A percentile compares a stretch with the other conserved stretches of the same genome.
Conservation (phyloP, 2,797 vertebrate genomes). For the Eupleurogrammus muticus region DNA sequence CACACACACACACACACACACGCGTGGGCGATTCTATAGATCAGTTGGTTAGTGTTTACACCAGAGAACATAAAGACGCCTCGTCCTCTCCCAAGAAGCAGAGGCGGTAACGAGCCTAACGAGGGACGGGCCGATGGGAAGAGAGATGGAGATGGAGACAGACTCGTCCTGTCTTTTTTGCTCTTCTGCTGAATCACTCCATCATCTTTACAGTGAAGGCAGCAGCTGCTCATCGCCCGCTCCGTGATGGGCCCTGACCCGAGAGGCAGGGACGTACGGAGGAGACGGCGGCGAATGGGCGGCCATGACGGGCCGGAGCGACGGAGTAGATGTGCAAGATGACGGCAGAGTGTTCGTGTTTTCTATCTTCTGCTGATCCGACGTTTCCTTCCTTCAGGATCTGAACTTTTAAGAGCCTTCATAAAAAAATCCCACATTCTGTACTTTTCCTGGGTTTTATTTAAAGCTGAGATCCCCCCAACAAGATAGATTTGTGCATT, state of each 20-base stretch:
- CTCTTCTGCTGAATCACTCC: slow-evolving; percentile 66
- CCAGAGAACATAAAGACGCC: slow-evolving; percentile 9
- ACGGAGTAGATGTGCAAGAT: slow-evolving; percentile 16
- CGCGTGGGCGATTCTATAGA: slow-evolving; percentile 4
- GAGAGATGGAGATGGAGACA: slow-evolving; percentile 26
- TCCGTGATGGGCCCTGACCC: slow-evolving; percentile 31
- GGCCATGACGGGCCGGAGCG: neutral
- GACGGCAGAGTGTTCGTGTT: slow-evolving; percentile 5
- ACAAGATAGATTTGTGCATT: too few species aligned
- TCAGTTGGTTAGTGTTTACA: slow-evolving; percentile 26
- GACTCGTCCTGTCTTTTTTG: slow-evolving; percentile 37
- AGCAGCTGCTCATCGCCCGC: slow-evolving; percentile 56
- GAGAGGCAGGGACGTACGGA: slow-evolving; percentile 26
- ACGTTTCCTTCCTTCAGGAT: neutral
- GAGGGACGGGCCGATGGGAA: slow-evolving; percentile 15
- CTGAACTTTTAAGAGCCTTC: too few species aligned
- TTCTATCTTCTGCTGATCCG: slow-evolving; percentile 2
- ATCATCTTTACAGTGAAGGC: slow-evolving; percentile 56
- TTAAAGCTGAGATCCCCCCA: too few species aligned
- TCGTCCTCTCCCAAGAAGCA: slow-evolving; percentile 14
- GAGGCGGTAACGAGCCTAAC: slow-evolving; percentile 22
- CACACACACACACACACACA: slow-evolving; percentile 29
- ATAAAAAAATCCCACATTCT: too few species aligned
- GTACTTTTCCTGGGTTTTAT: too few species aligned
- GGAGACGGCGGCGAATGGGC: neutral